A percentile compares a stretch with the other conserved stretches of the same genome.
Evolutionary conservation across 2,797 vertebrate genomes (phyloP).

Genomic region (Pogonophryne albipinna): DNA sequence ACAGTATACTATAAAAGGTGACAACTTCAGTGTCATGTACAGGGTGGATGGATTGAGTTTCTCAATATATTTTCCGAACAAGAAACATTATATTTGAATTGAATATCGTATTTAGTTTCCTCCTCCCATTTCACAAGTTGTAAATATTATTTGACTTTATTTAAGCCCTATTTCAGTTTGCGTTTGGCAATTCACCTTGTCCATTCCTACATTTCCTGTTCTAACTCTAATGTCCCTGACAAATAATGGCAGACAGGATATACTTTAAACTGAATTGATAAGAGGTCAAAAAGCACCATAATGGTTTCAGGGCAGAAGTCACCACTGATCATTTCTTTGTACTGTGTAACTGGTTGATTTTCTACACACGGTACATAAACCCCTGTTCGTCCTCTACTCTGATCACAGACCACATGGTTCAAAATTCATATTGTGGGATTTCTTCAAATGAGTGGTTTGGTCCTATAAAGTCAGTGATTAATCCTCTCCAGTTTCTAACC

Average conservation of each 20-base stretch:
- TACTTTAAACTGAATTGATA: background rate
- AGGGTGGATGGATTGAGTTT: conserved; percentile 4
- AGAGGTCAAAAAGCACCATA: background rate
- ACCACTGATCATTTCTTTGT: background rate
- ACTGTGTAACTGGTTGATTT: conserved; percentile 2
- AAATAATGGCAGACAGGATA: background rate
- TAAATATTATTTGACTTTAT: background rate
- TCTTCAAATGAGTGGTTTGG: conserved; percentile 37
- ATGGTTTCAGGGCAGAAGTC: background rate
- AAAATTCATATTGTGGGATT: conserved; percentile 52
- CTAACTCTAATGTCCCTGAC: background rate
- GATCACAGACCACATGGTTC: conserved; percentile 23
- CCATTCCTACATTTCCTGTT: background rate
- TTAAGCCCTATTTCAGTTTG: background rate
- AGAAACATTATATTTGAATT: background rate
- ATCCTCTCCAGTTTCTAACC: conserved; percentile 1
- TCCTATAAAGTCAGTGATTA: conserved; percentile 30
- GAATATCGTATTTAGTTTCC: background rate
- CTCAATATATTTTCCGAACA: background rate
- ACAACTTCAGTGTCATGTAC: background rate
- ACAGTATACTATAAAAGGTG: background rate
- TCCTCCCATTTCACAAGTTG: background rate
- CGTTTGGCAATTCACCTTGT: background rate
- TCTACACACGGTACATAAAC: conserved; percentile 16
- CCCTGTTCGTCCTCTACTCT: background rate